phyloP scores from a whole-genome alignment of 2,888 invertebrate genomes.

The Melanostoma scalare region DNA sequence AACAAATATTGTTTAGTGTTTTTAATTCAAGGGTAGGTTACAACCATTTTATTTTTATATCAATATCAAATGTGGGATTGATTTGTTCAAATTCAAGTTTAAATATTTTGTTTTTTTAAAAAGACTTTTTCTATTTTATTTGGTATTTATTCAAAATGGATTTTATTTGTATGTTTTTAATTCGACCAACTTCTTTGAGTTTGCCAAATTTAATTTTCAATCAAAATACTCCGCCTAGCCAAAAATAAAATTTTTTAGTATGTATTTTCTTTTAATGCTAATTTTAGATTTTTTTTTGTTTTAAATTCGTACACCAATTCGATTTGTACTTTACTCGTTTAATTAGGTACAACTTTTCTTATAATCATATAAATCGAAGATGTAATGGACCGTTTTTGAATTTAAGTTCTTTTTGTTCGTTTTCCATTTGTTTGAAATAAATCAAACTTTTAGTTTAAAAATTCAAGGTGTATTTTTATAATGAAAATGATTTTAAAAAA shows the following conservation, averaged over 20 bases:
- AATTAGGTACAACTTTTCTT: constrained; percentile 49
- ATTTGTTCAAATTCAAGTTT: constrained; percentile 9
- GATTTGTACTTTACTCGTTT: constrained; percentile 41
- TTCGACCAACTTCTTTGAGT: neutral
- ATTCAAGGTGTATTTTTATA: no score
- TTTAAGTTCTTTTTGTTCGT: no score
- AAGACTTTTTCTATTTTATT: constrained; percentile 26
- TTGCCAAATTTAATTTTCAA: constrained; percentile 5
- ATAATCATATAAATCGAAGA: no score
- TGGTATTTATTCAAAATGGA: neutral
- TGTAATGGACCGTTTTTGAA: no score
- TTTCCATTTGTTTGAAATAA: no score
- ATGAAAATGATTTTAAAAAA: no score
- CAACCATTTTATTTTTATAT: constrained; percentile 45
- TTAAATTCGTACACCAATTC: constrained; percentile 74
- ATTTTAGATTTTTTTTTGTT: constrained; percentile 19
- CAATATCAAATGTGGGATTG: constrained; percentile 39
- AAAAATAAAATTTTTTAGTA: constrained; percentile 35
- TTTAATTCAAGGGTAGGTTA: constrained; percentile 23
- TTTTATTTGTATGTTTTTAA: constrained; percentile 36
- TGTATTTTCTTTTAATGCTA: constrained; percentile 8
- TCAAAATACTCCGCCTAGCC: constrained; percentile 11
- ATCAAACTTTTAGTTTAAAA: no score
- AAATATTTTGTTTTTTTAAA: constrained; percentile 19
- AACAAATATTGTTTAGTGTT: neutral